Conservation (phyloP, 2,113 vertebrate genomes). For the Andinoacara biseriatus region DNA sequence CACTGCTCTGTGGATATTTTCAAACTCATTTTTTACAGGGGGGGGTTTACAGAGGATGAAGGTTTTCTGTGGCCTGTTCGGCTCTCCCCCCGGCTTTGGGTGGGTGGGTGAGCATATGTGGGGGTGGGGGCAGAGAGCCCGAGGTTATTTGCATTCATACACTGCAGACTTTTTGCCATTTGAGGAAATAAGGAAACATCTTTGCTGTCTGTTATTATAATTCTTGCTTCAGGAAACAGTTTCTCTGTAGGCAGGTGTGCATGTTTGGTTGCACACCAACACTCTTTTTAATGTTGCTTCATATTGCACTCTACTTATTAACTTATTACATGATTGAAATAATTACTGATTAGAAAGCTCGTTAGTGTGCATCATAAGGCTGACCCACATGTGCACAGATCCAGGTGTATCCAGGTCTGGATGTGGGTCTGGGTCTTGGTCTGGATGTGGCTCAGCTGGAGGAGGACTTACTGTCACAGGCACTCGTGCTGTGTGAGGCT, state of each 20-base stretch:
- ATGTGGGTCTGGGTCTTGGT: too few species aligned
- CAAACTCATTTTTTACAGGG: too few species aligned
- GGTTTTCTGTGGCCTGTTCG: not conserved
- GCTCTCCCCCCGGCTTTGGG: too few species aligned
- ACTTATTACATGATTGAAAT: too few species aligned
- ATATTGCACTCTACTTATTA: not conserved
- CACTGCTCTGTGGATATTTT: not conserved
- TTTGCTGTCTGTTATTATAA: not conserved
- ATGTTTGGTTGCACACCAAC: too few species aligned
- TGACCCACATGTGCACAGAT: not conserved
- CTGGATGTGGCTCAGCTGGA: too few species aligned
- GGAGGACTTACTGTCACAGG: not conserved
- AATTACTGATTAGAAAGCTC: too few species aligned
- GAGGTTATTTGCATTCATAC: not conserved
- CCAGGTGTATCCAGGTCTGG: too few species aligned
- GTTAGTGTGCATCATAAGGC: not conserved
- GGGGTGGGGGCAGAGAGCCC: not conserved
- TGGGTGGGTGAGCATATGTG: too few species aligned
- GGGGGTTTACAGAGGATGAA: not conserved
- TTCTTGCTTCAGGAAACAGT: not conserved
- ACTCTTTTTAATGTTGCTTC: too few species aligned
- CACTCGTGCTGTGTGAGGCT: not conserved
- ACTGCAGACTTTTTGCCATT: not conserved
- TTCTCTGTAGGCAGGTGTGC: not conserved
- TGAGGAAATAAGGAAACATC: not conserved